A percentile compares a stretch with the other conserved stretches of the same genome.
Conservation (phyloP, 2,888 invertebrate species). For the Lasioglossum zephyrum region DNA sequence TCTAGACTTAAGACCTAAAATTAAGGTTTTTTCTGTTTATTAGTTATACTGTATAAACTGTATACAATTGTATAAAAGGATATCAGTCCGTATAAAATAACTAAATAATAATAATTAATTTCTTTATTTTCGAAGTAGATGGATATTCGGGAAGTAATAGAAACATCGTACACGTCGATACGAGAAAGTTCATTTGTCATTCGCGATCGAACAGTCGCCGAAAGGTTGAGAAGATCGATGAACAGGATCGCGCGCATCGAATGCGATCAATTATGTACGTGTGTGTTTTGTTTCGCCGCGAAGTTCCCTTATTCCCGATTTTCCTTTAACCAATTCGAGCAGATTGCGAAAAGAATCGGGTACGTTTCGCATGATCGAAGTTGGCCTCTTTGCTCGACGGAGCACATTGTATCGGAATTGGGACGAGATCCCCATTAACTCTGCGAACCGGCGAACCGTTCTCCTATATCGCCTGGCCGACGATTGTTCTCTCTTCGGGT, state of each 20-base stretch:
- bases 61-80: too few relatives aligned
- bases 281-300: not conserved
- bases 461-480: conserved; percentile 40
- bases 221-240: not conserved
- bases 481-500: conserved; percentile 55
- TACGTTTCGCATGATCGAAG: conserved; percentile 56
- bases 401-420: conserved; percentile 64
- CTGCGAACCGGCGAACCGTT: conserved; percentile 52
- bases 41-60: too few relatives aligned
- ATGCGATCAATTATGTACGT: not conserved
- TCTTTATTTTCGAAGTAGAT: too few relatives aligned
- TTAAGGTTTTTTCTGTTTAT: too few relatives aligned
- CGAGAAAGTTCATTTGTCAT: too few relatives aligned
- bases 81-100: too few relatives aligned
- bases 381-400: conserved; percentile 55
- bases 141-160: too few relatives aligned
- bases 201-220: too few relatives aligned
- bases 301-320: conserved; percentile 23
- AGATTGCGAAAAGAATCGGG: conserved; percentile 44
- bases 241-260: not conserved
- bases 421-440: conserved; percentile 64
- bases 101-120: too few relatives aligned
- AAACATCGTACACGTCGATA: too few relatives aligned
- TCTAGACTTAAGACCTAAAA: too few relatives aligned
- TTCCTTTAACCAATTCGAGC: conserved; percentile 39